Base-by-base conservation (phyloP, 2,113 vertebrate species). In the Dromaius novaehollandiae region DNA sequence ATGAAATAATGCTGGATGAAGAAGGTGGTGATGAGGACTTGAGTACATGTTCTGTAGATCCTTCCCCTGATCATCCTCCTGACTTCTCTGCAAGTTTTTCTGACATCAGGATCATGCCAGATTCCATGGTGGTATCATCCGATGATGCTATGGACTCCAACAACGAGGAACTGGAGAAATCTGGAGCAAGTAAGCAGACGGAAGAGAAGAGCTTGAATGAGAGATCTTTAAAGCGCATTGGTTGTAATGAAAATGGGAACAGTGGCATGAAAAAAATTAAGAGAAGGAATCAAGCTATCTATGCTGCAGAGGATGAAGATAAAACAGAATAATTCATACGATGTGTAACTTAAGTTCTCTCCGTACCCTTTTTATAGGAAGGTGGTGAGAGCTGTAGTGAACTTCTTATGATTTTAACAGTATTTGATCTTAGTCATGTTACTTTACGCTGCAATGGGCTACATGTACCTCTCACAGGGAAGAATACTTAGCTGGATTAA, bases 271-370 rank as follows among this genome's bases (percentile, higher is more conserved):
- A 99, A 79, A 98, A 96, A 88, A 99, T 99, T 93, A 99, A 99
- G 97, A 99, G 99, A 81, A 98, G 99, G 88, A 99, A 99, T 97
- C 99, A 99, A 98, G 98, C 98, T 66, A 99, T 99, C 91, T 99
- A 99, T 75, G 96, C 98, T 9, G 93, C 98, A 65, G 95, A 96
- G 8, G 98, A 94, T 24, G 98, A 99, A 8, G 98, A 98, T 4
- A 98, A 97, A 81, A 86, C 75, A 61, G 93, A 96, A 18, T 98
- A 80, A 63, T 63, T 89, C 28, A 20, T 24, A 5, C 28, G 26
- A 17, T n/a, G n/a, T 61, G 9, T 38, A 58, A 30, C 17, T 38
- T 63, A 36, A 74, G 32, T 64, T 88, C 42, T 91, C 53, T 40
- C 28, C 2, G 7, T 71, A 40, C 69, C 56, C 58, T 81, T 92